phyloP scores from a whole-genome alignment of 2,113 vertebrate genomes.

The Equus przewalskii region DNA sequence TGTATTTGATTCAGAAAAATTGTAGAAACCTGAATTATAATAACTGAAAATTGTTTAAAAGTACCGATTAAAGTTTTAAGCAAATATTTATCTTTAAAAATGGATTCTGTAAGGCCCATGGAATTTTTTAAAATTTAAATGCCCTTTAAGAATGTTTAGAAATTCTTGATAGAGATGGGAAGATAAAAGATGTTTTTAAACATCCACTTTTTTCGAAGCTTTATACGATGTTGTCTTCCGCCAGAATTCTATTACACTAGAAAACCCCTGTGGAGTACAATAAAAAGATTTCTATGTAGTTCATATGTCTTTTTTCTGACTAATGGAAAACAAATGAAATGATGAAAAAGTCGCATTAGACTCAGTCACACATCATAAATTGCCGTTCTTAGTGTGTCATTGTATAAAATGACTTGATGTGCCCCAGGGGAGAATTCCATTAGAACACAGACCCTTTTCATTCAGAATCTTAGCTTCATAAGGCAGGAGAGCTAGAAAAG shows the following conservation, averaged over 20 bases:
- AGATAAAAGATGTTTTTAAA: neutral
- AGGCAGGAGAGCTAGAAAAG: neutral
- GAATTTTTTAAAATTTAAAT: neutral
- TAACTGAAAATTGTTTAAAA: neutral
- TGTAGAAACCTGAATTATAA: neutral
- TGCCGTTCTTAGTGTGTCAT: slow-evolving; percentile 74
- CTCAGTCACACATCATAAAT: slow-evolving; percentile 82
- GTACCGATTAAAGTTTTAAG: neutral
- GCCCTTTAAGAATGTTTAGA: neutral
- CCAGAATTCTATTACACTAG: slow-evolving; percentile 20
- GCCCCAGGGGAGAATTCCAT: slow-evolving; percentile 77
- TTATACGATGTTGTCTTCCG: neutral
- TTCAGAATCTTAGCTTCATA: slow-evolving; percentile 63
- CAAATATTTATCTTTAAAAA: neutral
- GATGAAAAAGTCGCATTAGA: slow-evolving; percentile 78
- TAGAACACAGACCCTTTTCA: slow-evolving; percentile 61
- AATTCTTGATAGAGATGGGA: neutral
- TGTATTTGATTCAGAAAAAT: neutral
- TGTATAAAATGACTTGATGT: slow-evolving; percentile 78
- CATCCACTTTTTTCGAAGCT: slow-evolving; percentile 27
- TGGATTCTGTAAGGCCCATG: neutral
- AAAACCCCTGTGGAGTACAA: slow-evolving; percentile 51
- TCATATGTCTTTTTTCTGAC: slow-evolving; percentile 62
- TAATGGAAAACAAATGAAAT: slow-evolving; percentile 83
- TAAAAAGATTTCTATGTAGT: slow-evolving; percentile 64